Evolutionary conservation across 2,113 vertebrate species (phyloP).

Genomic region (Calyptomena viridis): DNA sequence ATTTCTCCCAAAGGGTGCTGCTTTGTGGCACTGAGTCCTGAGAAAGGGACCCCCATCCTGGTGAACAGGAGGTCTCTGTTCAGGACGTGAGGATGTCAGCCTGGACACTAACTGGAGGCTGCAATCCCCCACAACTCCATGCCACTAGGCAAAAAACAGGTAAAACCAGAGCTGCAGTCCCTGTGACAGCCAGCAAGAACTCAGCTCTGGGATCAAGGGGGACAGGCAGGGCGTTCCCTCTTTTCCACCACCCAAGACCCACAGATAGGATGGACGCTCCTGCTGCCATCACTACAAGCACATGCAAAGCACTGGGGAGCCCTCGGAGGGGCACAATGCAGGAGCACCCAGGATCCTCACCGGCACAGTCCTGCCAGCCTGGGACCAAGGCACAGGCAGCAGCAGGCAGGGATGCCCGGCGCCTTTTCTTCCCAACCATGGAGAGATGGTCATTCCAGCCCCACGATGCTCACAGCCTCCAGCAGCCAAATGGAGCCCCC

Average conservation of each 20-base stretch:
- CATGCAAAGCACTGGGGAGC: neutral
- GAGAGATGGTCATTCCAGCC: neutral
- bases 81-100: fast-evolving
- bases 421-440: neutral
- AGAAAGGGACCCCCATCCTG: neutral
- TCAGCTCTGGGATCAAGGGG: neutral
- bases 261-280: neutral
- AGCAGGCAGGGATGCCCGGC: neutral
- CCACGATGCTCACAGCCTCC: neutral
- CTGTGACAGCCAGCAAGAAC: neutral
- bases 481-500: fast-evolving
- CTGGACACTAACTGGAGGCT: neutral
- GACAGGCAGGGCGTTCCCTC: neutral
- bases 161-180: neutral
- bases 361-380: neutral
- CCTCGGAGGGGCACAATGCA: neutral
- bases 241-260: neutral
- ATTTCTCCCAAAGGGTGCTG: neutral
- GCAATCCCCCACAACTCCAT: fast-evolving
- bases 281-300: neutral
- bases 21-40: fast-evolving
- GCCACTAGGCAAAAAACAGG: too few relatives aligned
- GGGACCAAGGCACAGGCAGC: neutral
- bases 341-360: fast-evolving
- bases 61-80: neutral